Evolutionary conservation across 2,888 invertebrate species (phyloP), one percentile per base, ranked within the genome.

Genomic region (Drosophila atripex): DNA sequence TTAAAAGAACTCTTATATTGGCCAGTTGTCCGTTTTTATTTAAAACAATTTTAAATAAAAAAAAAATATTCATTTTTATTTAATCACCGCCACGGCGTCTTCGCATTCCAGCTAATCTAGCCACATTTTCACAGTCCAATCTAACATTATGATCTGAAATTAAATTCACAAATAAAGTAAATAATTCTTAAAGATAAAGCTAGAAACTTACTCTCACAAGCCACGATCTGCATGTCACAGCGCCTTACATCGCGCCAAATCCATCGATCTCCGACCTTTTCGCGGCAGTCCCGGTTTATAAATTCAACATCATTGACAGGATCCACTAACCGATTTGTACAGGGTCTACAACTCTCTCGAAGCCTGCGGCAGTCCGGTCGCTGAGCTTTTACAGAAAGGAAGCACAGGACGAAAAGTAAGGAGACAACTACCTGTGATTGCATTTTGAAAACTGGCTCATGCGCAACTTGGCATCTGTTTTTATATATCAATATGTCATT

Each of bases 171-270:
- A 5, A 1, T 21, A 32, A 11, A 30, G 1, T 14, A 18, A 11
- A 41, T 25, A n/a, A 12, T n/a, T 28, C 4, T 18, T 28, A 11
- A 2, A 16, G 23, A n/a, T 11, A 14, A 0, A 21, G 3, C 21
- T 4, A 3, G 8, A 8, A 11, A 41, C 68, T 69, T 49, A 70
- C 70, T 39, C 38, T 49, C 28, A 9, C 70, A 70, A 12, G 59
- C 50, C n/a, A 69, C 12, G 21, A 54, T 46, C 32, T 69, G 70
- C 45, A 70, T 38, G 8, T 70, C 51, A 12, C 70, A 70, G 12
- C 70, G 70, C 5, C 12, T 55, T 0, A 69, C 30, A 41, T 69
- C 59, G 11, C 51, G 49, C 70, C 70, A 70, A 28, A 69, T 23
- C 69, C 70, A 70, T 30, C 38, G 30, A 1, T 35, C 25, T 2